Conservation (phyloP, 2,113 vertebrate species). For the Toxotes chatareus region DNA sequence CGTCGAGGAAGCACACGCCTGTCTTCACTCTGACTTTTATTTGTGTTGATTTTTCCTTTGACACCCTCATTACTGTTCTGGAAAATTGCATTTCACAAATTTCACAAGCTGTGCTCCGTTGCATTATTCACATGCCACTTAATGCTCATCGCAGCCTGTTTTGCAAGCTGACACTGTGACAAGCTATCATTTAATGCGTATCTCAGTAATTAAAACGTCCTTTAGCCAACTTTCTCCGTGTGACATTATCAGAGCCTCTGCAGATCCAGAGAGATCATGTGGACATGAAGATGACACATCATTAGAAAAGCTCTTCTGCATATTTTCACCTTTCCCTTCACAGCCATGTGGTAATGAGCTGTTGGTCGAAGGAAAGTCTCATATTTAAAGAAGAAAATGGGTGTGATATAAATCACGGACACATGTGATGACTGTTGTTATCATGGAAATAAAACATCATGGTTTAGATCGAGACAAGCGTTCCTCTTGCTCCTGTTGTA, state of each 20-base stretch:
- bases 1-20: neutral
- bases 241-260: conserved; percentile 18
- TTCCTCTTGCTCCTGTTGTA: neutral
- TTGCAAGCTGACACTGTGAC: conserved; percentile 28
- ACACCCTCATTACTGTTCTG: conserved; percentile 27
- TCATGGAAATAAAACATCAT: neutral
- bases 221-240: neutral
- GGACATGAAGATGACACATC: conserved; percentile 32
- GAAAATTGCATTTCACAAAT: conserved; percentile 24
- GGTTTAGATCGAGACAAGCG: neutral
- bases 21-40: neutral
- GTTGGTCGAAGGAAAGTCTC: conserved; percentile 18
- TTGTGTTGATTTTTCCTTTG: conserved; percentile 11
- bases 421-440: neutral
- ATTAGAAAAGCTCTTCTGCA: conserved; percentile 15
- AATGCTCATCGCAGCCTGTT: conserved; percentile 23
- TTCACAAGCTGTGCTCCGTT: neutral
- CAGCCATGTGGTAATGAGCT: conserved; percentile 37
- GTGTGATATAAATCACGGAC: neutral
- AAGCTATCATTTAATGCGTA: conserved; percentile 37
- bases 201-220: conserved; percentile 42
- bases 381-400: neutral
- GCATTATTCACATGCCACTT: conserved; percentile 31
- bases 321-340: conserved; percentile 18
- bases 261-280: conserved; percentile 19